Conservation (phyloP, 2,113 vertebrate species). For the Platysternon megacephalum region DNA sequence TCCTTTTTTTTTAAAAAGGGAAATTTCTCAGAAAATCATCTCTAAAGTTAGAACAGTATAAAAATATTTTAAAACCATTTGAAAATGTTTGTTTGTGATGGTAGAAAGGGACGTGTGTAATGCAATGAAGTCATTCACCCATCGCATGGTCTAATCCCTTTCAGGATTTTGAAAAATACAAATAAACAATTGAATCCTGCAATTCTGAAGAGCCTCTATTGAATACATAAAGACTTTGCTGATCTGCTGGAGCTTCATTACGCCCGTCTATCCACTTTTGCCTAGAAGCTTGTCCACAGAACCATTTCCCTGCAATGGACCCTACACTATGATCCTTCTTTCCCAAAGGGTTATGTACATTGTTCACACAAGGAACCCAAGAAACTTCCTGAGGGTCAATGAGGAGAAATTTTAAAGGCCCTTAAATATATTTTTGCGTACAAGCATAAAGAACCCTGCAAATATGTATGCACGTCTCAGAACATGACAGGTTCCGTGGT, state of each 20-base stretch:
- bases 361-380: background rate
- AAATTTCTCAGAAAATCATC: background rate
- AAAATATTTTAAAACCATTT: conserved; percentile 2
- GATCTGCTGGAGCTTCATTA: background rate
- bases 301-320: conserved; percentile 12
- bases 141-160: background rate
- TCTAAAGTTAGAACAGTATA: background rate
- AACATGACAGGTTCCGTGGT: conserved; percentile 30
- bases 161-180: conserved; percentile 15
- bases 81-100: background rate
- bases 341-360: background rate
- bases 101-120: background rate
- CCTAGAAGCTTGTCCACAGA: conserved; percentile 2
- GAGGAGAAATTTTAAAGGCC: conserved; percentile 15
- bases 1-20: background rate
- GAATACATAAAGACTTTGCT: conserved; percentile 52
- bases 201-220: conserved; percentile 54
- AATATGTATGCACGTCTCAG: conserved; percentile 35
- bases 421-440: conserved; percentile 60
- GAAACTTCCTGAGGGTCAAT: conserved; percentile 1
- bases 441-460: conserved; percentile 45
- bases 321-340: background rate
- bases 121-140: conserved; percentile 7
- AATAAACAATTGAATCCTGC: background rate
- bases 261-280: background rate